Base-by-base conservation (phyloP, 2,113 vertebrate species). In the Tapirus terrestris region DNA sequence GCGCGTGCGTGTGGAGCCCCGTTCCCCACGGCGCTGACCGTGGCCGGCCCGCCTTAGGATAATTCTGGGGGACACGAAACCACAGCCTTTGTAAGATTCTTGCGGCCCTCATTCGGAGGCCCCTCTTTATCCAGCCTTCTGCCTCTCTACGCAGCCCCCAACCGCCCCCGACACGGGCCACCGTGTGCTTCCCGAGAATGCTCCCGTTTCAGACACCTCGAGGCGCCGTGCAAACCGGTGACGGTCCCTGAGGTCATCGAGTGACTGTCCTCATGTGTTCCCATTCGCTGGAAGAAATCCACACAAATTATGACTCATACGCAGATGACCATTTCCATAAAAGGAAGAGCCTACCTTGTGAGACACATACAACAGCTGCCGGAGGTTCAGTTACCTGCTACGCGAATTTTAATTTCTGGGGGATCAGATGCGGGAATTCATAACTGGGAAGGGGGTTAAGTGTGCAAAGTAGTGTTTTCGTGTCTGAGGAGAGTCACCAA, bases 91-190 rank as follows among this genome's bases (percentile, higher is more conserved):
- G 0, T 39, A 0, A 25, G 20, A 2, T 1, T 8, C 16, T 0
- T 3, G 6, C 13, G 0, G 25, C 6, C 23, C 14, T n/a, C 58
- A 0, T 2, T 3, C 2, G 6, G 3, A 0, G 8, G 11, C 20
- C n/a, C 29, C 53, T 39, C 5, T 6, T 3, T 4, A 3, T 25
- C 3, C 5, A 8, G 18, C 51, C 11, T 25, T 20, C 23, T 17
- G 1, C 33, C 70, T 60, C 14, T 51, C 18, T 0, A 0, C 21
- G 82, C 1, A 8, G 13, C 27, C 25, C 21, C 11, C 16, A 13
- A 10, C 16, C 0, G 2, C 2, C 48, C 27, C 11, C 20, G 11
- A 3, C 3, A 12, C 33, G 1, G 20, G 2, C 4, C 17, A 4
- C 17, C 20, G 1, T 1, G 0, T 4, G 8, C 20, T 39, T 21